Base-by-base conservation (phyloP, 1,140 invertebrate species). In the Gonioctena quinquepunctata region DNA sequence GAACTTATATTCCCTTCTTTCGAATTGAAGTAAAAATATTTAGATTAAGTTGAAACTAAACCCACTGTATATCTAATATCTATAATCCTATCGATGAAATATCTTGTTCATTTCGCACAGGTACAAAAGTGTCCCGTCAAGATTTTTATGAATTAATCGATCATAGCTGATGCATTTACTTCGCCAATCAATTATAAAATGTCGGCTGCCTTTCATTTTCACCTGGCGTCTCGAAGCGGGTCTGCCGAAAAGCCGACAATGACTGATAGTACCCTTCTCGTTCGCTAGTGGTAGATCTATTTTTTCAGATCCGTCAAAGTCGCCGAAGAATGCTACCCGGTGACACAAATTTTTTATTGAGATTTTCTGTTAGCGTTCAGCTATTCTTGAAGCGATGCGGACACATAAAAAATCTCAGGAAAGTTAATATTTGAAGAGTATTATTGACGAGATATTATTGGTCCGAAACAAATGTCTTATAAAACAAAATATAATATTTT, bases 181-280 rank as follows among this genome's bases (percentile, higher is more conserved):
- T 59, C 56, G 56, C 2, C 56, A 59, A 59, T 59, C 56, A 59
- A 59, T 59, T 59, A 59, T 59, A 59, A 25, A 16, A 25, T 25
- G 23, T 28, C 56, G 56, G 56, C 56, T 59, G 16, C 16, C 56
- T 59, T 59, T 59, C 56, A 59, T 26, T 59, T 59, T 25, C 56
- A 59, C 56, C 56, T 59, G 25, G 56, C 25, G 56, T 59, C 25
- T 11, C 6, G 6, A 59, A 25, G 1, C 21, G 25, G 25, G 23
- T 1, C 11, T 11, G 4, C 11, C 25, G 11, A 25, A 42, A 42
- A 42, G 11, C 16, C 33, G 33, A 42, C 33, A 42, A 42, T 42
- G 33, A 42, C 8, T 42, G 33, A 42, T n/a, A n/a, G 33, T 4
- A 11, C 13, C 33, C 11, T 42, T n/a, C 33, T 8, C 16, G 33